Evolutionary conservation across 2,113 vertebrate species (phyloP).

Genomic region (Tupaia tana): DNA sequence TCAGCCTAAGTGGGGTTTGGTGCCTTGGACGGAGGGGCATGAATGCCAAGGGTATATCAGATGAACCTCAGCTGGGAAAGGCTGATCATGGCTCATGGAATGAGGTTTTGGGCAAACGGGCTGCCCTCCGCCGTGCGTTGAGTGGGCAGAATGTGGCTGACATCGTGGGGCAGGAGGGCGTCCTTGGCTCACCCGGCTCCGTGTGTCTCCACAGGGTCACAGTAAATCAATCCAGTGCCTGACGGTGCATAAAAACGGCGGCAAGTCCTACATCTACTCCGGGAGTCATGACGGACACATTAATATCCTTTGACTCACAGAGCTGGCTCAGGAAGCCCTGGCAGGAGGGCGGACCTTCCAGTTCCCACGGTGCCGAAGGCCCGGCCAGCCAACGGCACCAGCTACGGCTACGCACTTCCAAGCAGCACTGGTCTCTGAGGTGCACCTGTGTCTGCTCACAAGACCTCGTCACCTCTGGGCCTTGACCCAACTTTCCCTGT

Average conservation of each 20-base stretch:
- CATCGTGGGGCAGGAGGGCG: rapidly evolving
- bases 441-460: rapidly evolving
- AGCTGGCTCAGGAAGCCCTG: rapidly evolving
- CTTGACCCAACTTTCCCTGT: neutral
- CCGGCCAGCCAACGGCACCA: neutral
- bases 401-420: rapidly evolving
- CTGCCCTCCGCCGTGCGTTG: rapidly evolving
- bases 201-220: constrained; percentile 90
- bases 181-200: neutral
- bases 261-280: constrained; percentile 92
- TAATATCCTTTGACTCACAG: constrained; percentile 94
- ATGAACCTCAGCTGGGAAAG: rapidly evolving
- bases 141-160: rapidly evolving
- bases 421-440: neutral
- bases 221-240: constrained; percentile 97
- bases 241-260: constrained; percentile 92
- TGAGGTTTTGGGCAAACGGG: neutral
- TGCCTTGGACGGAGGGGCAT: neutral
- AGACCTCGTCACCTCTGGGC: neutral
- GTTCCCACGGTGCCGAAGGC: neutral
- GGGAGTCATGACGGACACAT: constrained; percentile 98
- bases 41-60: rapidly evolving
- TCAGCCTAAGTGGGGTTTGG: neutral
- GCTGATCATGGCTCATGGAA: neutral
- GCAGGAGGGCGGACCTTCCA: neutral